Base-by-base conservation (phyloP, 2,888 invertebrate genomes). In the Phragmatobia fuliginosa region DNA sequence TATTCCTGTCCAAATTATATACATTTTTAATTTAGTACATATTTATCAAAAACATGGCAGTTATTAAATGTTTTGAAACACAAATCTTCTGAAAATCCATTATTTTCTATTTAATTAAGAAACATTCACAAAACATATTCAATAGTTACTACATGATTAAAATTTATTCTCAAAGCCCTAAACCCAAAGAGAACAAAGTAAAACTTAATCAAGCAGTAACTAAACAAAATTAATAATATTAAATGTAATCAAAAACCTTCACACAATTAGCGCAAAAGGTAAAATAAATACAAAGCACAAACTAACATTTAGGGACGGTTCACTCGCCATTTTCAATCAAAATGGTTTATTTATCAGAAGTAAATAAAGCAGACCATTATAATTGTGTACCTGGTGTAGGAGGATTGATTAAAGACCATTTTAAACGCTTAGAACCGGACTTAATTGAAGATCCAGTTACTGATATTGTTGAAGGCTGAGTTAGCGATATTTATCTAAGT, bases 391-490 rank as follows among this genome's bases (percentile, higher is more conserved):
- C 52, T 45, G 56, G 59, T 62, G 59, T 72, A 63, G 71, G 2
- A 60, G 52, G 49, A 73, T 64, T 78, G 60, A 81, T 76, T 74
- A 72, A 49, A 61, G 67, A 41, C 66, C 25, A 41, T 72, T 74
- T 72, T 64, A 73, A 67, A 66, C 66, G 66, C 68, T 70, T 33
- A 61, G 45, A 56, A 10, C 16, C 31, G 67, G 18, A 31, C 25
- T 59, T 78, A 65, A 70, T 76, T 78, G 66, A n/a, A 62, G 66
- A 59, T 76, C 28, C 41, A 63, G 56, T 73, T 77, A 73, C 67
- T 28, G 63, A 70, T 68, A 28, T 62, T 38, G 18, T 56, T 62
- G 38, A 62, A 31, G 21, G 28, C 18, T 31, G 41, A 21, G 41
- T 49, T 2, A 32, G 32, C 49, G 32, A 38, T 41, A 41, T 31